Base-by-base conservation (phyloP, 2,888 invertebrate genomes). In the Nycteola revayana region DNA sequence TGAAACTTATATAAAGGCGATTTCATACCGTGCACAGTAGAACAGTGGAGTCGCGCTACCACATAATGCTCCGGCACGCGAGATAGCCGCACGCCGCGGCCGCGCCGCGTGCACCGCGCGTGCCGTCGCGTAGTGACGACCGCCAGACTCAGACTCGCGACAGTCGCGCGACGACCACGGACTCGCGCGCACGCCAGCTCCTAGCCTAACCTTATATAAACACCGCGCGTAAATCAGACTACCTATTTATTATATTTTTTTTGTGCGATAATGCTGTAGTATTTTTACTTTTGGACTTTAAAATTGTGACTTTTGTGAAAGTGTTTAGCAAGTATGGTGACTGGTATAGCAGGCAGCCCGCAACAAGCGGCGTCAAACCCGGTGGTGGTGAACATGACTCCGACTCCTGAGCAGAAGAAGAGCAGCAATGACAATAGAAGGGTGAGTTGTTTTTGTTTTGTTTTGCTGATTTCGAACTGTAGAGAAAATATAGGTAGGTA, bases 111-210 rank as follows among this genome's bases (percentile, higher is more conserved):
- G 85, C 75, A 60, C 64, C 73, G 76, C 84, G 88, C 79, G 78
- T 84, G 80, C 75, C 55, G 50, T 52, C 48, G 42, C 43, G 40
- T 31, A 39, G n/a, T 11, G 9, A 25, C 29, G 29, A 32, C 24
- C 32, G 40, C 32, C 46, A 32, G 35, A 36, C 32, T 35, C 17
- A 9, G 34, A 25, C 40, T 49, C 65, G 55, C 66, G 69, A 55
- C 82, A 83, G 84, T 86, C 85, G 85, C 76, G 79, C 81, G 85
- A 54, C 82, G 66, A 61, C 70, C 50, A 48, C 63, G 59, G 49
- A 51, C 48, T 66, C 59, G 56, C 63, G 32, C 50, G 59, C 59
- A 40, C 41, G 51, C 24, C 26, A 14, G 14, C 2, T 14, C 14
- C 14, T 2, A 3, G 3, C 21, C n/a, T 7, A 21, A 10, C 24